Percentiles rank a stretch among this genome's conserved stretches.
Conservation (phyloP, 1,140 invertebrate genomes). For the Cryptotermes secundus region DNA sequence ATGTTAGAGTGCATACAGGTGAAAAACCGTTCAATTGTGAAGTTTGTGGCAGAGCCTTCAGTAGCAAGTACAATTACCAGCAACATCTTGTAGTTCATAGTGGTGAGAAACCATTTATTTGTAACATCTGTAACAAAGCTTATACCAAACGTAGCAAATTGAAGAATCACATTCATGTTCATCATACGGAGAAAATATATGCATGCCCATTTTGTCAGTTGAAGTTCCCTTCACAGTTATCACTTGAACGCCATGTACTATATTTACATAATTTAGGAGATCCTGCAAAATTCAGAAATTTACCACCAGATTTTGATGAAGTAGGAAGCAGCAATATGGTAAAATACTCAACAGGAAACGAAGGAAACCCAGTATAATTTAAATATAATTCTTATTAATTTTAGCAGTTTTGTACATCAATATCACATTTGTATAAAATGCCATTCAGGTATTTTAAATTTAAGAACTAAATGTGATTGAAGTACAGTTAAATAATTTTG, state of each 20-base stretch:
- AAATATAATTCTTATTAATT: neutral
- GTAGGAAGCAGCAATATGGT: neutral
- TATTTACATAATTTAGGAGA: neutral
- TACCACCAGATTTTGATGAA: neutral
- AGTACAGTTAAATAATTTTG: too few species aligned
- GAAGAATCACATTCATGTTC: conserved; percentile 31
- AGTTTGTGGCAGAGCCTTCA: conserved; percentile 25
- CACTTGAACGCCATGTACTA: conserved; percentile 18
- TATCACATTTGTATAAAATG: too few species aligned
- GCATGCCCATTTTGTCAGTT: conserved; percentile 30
- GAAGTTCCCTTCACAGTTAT: conserved; percentile 20
- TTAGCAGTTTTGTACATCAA: too few species aligned
- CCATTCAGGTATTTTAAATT: too few species aligned
- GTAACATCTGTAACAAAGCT: conserved; percentile 56
- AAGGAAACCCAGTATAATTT: neutral
- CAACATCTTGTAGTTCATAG: conserved; percentile 42
- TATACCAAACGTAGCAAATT: conserved; percentile 42
- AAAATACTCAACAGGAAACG: neutral
- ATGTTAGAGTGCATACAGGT: conserved; percentile 39
- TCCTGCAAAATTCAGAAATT: conserved; percentile 4
- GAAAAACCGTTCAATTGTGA: conserved; percentile 25
- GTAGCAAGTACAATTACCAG: conserved; percentile 23
- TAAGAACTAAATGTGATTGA: too few species aligned
- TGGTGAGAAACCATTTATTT: conserved; percentile 51
- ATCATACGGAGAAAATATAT: conserved; percentile 39